Evolutionary conservation across 2,113 vertebrate genomes (phyloP).

Genomic region (Zonotrichia leucophrys): DNA sequence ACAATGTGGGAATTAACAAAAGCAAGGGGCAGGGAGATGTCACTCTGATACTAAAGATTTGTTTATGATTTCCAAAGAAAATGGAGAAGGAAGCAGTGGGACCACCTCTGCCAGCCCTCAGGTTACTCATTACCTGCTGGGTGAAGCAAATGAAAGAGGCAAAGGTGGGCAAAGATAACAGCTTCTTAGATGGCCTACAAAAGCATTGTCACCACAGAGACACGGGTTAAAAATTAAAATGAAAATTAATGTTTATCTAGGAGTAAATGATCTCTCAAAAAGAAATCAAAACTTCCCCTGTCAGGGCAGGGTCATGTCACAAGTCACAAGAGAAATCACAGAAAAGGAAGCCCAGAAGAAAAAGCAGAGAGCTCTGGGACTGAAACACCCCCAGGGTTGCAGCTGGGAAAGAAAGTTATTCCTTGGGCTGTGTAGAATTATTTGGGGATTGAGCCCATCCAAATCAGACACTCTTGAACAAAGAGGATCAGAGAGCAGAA

Average conservation of each 20-base stretch:
- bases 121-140: neutral
- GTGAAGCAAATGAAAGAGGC: neutral
- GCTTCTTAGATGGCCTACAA: neutral
- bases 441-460: neutral
- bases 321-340: neutral
- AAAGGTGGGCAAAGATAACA: conserved; percentile 26
- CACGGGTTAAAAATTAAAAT: conserved; percentile 61
- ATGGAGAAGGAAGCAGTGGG: neutral
- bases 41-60: neutral
- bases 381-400: neutral
- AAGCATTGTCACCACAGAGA: neutral
- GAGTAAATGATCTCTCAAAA: neutral
- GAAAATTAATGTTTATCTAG: conserved; percentile 25
- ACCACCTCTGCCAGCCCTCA: neutral
- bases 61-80: neutral
- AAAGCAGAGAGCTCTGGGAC: neutral
- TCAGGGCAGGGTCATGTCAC: neutral
- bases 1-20: rapidly evolving
- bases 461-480: neutral
- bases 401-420: neutral
- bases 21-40: neutral
- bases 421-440: neutral
- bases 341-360: neutral
- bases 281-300: neutral
- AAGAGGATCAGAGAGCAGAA: neutral